These are phyloP conservation scores for Urocynchramus pylzowi DNA, from an alignment of 2,113 vertebrate species.

Conservation along the genomic window DNA sequence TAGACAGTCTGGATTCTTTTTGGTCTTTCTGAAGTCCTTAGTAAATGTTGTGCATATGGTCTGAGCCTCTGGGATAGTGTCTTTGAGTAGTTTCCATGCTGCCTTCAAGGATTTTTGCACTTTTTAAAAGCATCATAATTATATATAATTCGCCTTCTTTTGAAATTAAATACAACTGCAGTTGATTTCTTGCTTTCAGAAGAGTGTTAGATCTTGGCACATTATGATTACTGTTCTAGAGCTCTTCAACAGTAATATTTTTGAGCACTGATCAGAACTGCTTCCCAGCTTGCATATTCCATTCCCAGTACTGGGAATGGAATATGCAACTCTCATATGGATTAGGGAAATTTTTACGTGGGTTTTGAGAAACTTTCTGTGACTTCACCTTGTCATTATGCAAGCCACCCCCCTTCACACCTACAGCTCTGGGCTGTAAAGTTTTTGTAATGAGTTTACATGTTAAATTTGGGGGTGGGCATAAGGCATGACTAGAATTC, in stretches of 20 bases:
- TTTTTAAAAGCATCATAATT: constrained; percentile 2
- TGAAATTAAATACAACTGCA: neutral
- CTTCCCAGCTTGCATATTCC: neutral
- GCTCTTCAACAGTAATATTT: constrained; percentile 40
- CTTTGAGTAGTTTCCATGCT: neutral
- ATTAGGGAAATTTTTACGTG: constrained; percentile 59
- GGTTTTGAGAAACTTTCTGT: constrained; percentile 57
- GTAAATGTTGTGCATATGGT: neutral
- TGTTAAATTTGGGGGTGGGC: constrained; percentile 12
- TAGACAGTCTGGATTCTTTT: neutral
- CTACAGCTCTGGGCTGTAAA: constrained; percentile 35
- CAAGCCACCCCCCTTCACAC: constrained; percentile 53
- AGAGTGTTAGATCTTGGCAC: neutral
- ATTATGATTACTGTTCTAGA: neutral
- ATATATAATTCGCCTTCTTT: neutral
- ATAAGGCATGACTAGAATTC: constrained; percentile 27
- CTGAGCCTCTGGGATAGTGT: neutral
- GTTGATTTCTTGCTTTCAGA: constrained; percentile 20
- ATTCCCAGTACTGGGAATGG: neutral
- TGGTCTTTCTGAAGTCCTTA: neutral
- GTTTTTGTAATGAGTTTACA: constrained; percentile 32
- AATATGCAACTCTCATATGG: constrained; percentile 20
- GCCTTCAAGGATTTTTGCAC: constrained; percentile 22
- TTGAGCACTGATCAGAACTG: constrained; percentile 2
- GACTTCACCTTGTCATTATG: constrained; percentile 58